Conservation (phyloP, 2,113 vertebrate genomes). For the Mionectes macconnelli region DNA sequence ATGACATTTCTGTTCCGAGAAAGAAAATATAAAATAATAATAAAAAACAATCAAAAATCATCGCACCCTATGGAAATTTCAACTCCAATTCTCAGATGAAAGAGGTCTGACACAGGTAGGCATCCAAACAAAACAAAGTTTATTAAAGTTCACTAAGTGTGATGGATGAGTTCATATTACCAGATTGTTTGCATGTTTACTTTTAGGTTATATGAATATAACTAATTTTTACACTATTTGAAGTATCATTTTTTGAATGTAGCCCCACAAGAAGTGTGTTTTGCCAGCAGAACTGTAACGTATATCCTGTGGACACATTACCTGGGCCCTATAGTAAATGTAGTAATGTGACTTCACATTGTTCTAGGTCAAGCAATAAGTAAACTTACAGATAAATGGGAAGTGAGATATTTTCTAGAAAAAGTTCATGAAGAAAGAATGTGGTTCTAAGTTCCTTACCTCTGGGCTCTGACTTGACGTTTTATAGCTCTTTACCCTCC, state of each 20-base stretch:
- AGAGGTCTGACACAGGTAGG: neutral
- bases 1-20: neutral
- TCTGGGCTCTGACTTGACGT: neutral
- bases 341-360: neutral
- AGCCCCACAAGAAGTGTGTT: neutral
- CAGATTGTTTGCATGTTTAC: neutral
- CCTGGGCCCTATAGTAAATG: neutral
- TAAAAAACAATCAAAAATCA: neutral
- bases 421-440: neutral
- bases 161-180: neutral
- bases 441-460: neutral
- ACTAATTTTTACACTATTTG: neutral
- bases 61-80: neutral
- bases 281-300: neutral
- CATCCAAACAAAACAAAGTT: neutral
- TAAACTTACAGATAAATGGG: neutral
- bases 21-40: neutral
- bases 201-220: neutral
- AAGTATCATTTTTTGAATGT: neutral
- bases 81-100: neutral
- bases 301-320: neutral
- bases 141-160: neutral
- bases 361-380: neutral
- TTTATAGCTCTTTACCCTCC: neutral
- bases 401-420: neutral